Evolutionary conservation across 2,888 invertebrate genomes (phyloP).

Genomic region (Folsomia candida): DNA sequence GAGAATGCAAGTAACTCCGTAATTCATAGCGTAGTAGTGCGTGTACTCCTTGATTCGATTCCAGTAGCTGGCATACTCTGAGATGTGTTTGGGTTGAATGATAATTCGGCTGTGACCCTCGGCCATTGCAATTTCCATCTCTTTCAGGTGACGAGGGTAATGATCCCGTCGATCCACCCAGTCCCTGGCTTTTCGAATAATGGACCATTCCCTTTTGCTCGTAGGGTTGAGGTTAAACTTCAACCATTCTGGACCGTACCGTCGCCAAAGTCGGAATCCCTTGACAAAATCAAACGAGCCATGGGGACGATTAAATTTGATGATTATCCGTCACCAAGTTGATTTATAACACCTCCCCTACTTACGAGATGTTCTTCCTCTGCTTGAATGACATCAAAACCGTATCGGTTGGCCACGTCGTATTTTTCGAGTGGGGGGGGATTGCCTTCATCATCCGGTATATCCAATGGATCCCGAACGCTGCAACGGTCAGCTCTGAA

Average conservation of each 20-base stretch:
- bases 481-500: not conserved
- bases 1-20: not conserved
- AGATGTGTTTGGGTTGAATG: not conserved
- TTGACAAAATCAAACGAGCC: not conserved
- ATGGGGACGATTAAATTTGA: not conserved
- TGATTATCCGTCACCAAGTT: not conserved
- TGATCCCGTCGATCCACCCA: not conserved
- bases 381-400: not conserved
- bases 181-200: not conserved
- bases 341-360: not conserved
- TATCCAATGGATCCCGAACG: not conserved
- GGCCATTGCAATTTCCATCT: conserved; percentile 6
- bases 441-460: not conserved
- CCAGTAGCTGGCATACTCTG: not conserved
- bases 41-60: not conserved
- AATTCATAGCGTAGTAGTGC: conserved; percentile 1
- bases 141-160: not conserved
- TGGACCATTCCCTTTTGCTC: not conserved
- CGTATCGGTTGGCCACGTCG: not conserved
- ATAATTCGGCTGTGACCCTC: conserved; percentile 10
- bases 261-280: not conserved
- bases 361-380: not conserved
- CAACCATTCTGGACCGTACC: not conserved
- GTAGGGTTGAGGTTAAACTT: not conserved
- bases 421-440: not conserved